Evolutionary conservation across 2,797 vertebrate genomes (phyloP).

Genomic region (Smutsia gigantea): DNA sequence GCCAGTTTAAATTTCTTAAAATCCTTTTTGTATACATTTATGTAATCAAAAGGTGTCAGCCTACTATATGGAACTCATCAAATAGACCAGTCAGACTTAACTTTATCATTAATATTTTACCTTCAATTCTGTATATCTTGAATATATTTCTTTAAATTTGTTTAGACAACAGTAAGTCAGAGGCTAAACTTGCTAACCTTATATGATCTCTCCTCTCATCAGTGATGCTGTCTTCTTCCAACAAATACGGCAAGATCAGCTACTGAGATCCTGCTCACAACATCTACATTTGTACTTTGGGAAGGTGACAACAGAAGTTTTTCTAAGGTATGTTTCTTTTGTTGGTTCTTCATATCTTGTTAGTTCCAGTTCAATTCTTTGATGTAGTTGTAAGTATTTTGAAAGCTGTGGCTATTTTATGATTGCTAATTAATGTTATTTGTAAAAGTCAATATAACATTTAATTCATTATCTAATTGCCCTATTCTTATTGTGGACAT

Average conservation of each 20-base stretch:
- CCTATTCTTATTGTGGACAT: not conserved
- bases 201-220: not conserved
- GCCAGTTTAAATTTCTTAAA: not conserved
- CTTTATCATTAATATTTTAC: not conserved
- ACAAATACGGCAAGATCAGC: not conserved
- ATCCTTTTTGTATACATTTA: not conserved
- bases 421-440: conserved; percentile 6
- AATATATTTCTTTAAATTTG: not conserved
- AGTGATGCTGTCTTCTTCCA: not conserved
- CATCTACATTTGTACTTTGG: not conserved
- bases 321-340: not conserved
- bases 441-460: not conserved
- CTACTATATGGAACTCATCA: not conserved
- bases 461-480: not conserved
- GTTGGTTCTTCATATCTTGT: not conserved
- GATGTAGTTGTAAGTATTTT: not conserved
- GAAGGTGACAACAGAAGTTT: not conserved
- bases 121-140: not conserved
- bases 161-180: not conserved
- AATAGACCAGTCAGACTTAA: not conserved
- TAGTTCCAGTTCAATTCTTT: not conserved
- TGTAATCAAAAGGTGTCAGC: not conserved
- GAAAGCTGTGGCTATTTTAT: not conserved
- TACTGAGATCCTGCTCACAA: not conserved
- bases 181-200: not conserved